Base-by-base conservation (phyloP, 2,113 vertebrate species). In the Connochaetes taurinus region DNA sequence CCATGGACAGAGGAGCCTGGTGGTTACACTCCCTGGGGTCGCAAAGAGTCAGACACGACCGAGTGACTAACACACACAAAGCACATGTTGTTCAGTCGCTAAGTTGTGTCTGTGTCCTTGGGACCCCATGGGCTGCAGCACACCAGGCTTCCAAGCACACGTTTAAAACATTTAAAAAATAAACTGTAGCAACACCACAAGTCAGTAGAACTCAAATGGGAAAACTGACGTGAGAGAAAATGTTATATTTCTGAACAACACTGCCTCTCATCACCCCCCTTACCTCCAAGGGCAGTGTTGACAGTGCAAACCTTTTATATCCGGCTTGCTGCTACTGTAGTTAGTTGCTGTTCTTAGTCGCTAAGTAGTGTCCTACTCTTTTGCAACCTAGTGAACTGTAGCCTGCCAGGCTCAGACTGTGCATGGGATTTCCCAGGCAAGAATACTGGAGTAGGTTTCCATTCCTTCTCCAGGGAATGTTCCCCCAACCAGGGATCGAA, bases 281-380 rank as follows among this genome's bases (percentile, higher is more conserved):
- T 60, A 23, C 14, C 36, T 13, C 36, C 6, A 1, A 43, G 9
- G 0, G 6, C 9, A 5, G 13, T 1, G 6, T 16, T 11, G 14
- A 7, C 3, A 0, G 62, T 0, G 0, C 58, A 3, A 62, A 13
- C 21, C 21, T 74, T 40, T 36, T 36, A 21, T 36, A 11, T 1
- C 64, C 4, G 33, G 27, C 12, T 21, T n/a, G 2, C 23, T 40
- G 11, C 16, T 2, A 0, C 80, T 4, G 2, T 0, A 0, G 4
- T 21, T 0, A 0, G 4, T 21, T 21, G 60, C 60, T 62, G 60
- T 6, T 3, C 17, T 36, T 12, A 71, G 64, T 5, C 4, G 9
- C n/a, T 36, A 21, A 1, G 19, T 36, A 19, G 1, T 23, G 64
- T 36, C n/a, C 64, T 36, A 0, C 64, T 71, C 19, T 36, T 36